phyloP scores from a whole-genome alignment of 2,113 vertebrate genomes.

The Mohoua ochrocephala region DNA sequence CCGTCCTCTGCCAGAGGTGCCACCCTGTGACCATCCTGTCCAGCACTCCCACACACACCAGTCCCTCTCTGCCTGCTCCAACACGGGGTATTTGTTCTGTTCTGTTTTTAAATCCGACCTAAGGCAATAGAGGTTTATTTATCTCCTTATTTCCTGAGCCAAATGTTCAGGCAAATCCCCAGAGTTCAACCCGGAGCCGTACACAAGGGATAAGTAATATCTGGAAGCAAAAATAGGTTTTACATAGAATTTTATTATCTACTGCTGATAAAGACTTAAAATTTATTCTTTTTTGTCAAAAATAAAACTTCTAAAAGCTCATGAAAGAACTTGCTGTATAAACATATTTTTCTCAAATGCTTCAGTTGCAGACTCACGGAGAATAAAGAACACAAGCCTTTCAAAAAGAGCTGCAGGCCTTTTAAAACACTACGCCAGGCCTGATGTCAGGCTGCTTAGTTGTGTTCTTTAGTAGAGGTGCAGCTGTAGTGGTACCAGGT shows the following conservation, averaged over 20 bases:
- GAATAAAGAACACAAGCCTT: not conserved
- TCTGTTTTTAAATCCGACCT: not conserved
- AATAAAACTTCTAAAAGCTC: not conserved
- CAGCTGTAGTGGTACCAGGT: not conserved
- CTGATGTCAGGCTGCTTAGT: not conserved
- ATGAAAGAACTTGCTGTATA: not conserved
- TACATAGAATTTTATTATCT: not conserved
- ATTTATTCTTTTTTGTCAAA: not conserved
- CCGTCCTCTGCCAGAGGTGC: not conserved
- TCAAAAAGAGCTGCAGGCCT: not conserved
- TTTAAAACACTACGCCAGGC: not conserved
- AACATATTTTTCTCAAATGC: not conserved
- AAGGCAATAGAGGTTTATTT: not conserved
- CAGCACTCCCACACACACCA: not conserved
- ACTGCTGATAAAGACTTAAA: not conserved
- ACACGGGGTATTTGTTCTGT: fast-evolving
- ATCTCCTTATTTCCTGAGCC: not conserved
- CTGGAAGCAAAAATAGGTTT: not conserved
- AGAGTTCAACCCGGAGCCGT: not conserved
- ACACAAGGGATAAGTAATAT: not conserved
- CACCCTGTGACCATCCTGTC: too few relatives aligned
- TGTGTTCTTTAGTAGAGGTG: not conserved
- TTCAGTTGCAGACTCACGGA: not conserved
- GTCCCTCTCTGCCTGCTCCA: not conserved
- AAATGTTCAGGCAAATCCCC: not conserved